Percentiles rank a stretch among this genome's conserved stretches.
These are phyloP conservation scores for Enteromius paludinosus DNA, from an alignment of 2,797 vertebrate genomes.

Conservation along the genomic window DNA sequence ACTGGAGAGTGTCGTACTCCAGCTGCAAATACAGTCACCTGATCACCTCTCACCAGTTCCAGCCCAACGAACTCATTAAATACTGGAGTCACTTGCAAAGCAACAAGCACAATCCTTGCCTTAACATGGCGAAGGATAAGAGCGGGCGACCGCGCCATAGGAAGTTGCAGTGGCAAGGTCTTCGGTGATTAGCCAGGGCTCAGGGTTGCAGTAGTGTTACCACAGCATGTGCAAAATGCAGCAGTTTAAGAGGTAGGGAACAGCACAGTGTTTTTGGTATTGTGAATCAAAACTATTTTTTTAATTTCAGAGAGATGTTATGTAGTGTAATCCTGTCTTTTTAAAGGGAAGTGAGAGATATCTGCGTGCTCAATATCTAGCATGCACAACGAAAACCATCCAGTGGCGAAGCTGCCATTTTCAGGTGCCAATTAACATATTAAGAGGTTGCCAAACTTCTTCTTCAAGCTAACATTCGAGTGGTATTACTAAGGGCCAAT, in stretches of 20 bases:
- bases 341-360: slow-evolving; percentile 62
- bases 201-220: slow-evolving; percentile 37
- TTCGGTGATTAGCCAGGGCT: slow-evolving; percentile 59
- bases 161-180: slow-evolving; percentile 85
- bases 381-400: slow-evolving; percentile 76
- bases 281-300: slow-evolving; percentile 89
- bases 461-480: slow-evolving; percentile 21
- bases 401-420: slow-evolving; percentile 61
- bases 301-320: slow-evolving; percentile 80
- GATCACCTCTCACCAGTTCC: slow-evolving; percentile 99
- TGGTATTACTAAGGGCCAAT: slow-evolving; percentile 31
- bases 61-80: slow-evolving; percentile 94
- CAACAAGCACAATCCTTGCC: slow-evolving; percentile 98
- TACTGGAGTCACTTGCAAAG: slow-evolving; percentile 99
- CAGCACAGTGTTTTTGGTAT: slow-evolving; percentile 84
- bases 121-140: slow-evolving; percentile 91
- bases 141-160: slow-evolving; percentile 88
- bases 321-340: slow-evolving; percentile 76
- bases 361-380: slow-evolving; percentile 79
- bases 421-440: slow-evolving; percentile 73
- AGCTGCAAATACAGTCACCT: slow-evolving; percentile 99
- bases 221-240: slow-evolving; percentile 65
- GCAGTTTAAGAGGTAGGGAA: slow-evolving; percentile 77
- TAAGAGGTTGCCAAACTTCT: slow-evolving; percentile 14
- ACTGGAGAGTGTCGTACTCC: slow-evolving; percentile 98